These are phyloP conservation scores for Smittia sp. DNA, from an alignment of 2,888 invertebrate genomes.

Conservation along the genomic window DNA sequence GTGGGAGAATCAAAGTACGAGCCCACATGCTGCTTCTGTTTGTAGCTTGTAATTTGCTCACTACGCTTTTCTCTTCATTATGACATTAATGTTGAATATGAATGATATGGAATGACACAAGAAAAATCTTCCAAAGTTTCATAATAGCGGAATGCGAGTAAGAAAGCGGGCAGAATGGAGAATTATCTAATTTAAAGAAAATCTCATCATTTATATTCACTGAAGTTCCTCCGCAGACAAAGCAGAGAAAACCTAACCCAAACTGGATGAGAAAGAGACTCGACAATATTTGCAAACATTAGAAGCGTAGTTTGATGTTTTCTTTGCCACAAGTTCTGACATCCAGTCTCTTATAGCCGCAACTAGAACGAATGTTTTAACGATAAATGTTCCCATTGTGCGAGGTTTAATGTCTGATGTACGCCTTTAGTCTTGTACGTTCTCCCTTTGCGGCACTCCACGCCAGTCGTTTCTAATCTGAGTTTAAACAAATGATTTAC, in stretches of 20 bases:
- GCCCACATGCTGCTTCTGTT: too few species aligned
- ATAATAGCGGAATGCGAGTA: too few species aligned
- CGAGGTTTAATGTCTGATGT: background rate
- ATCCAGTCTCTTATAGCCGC: background rate
- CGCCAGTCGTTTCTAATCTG: background rate
- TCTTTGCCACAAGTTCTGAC: background rate
- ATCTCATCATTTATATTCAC: conserved; percentile 38
- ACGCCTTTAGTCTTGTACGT: background rate
- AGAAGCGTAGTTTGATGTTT: conserved; percentile 5
- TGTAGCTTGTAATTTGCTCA: background rate
- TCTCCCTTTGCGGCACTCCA: background rate
- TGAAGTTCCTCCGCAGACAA: background rate
- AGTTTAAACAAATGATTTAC: conserved; percentile 28
- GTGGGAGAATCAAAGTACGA: too few species aligned
- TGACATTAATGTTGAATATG: conserved; percentile 17
- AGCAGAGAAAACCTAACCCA: background rate
- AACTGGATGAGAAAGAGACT: background rate
- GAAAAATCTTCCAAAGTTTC: background rate
- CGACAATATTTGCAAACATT: background rate
- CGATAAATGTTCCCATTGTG: conserved; percentile 7
- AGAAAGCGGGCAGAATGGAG: background rate
- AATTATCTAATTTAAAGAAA: conserved; percentile 38
- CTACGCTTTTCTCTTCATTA: background rate
- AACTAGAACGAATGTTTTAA: background rate
- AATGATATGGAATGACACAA: background rate